Evolutionary conservation across 2,888 invertebrate species (phyloP).

Genomic region (Macrophya alboannulata): DNA sequence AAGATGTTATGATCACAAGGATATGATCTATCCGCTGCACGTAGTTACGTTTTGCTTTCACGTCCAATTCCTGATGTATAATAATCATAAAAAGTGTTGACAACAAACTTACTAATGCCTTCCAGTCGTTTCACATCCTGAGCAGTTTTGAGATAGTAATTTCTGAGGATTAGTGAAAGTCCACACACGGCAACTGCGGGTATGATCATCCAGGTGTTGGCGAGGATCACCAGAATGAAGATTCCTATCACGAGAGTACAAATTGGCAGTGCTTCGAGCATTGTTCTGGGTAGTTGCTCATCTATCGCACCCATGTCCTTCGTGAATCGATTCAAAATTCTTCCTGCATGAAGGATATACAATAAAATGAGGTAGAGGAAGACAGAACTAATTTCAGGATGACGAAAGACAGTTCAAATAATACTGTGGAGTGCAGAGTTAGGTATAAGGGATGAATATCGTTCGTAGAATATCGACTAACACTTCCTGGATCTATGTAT

Average conservation of each 20-base stretch:
- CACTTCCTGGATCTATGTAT: not conserved
- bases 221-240: constrained; percentile 80
- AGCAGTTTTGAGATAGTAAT: constrained; percentile 86
- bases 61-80: too few relatives aligned
- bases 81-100: too few relatives aligned
- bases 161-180: constrained; percentile 84
- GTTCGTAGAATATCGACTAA: not conserved
- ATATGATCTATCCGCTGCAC: too few relatives aligned
- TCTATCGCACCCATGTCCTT: constrained; percentile 87
- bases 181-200: constrained; percentile 84
- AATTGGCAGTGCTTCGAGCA: constrained; percentile 82
- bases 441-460: not conserved
- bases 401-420: not conserved
- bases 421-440: constrained; percentile 9
- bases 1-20: constrained; percentile 84
- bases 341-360: constrained; percentile 71
- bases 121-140: constrained; percentile 87
- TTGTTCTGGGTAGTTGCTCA: constrained; percentile 82
- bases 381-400: too few relatives aligned
- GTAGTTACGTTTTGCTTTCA: constrained; percentile 79
- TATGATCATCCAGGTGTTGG: constrained; percentile 86
- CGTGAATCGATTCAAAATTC: constrained; percentile 89
- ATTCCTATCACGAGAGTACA: constrained; percentile 79
- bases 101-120: constrained; percentile 78
- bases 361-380: not conserved